Conservation (phyloP, 2,888 invertebrate species). For the Ectemnius cavifrons region DNA sequence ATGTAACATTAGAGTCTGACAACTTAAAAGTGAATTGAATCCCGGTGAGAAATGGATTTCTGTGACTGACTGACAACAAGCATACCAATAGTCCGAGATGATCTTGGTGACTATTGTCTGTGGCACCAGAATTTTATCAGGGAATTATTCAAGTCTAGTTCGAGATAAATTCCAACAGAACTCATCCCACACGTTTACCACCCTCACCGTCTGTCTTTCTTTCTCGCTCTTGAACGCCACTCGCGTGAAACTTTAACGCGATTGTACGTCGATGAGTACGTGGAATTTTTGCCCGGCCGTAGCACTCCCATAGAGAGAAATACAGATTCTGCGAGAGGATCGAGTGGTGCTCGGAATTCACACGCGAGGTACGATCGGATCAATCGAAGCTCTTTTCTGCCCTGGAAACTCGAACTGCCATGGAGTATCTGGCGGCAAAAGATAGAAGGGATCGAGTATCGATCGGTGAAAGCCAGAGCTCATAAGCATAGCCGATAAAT, state of each 20-base stretch:
- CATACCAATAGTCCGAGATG: neutral
- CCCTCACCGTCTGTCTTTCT: neutral
- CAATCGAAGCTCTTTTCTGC: slow-evolving; percentile 17
- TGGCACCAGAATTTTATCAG: neutral
- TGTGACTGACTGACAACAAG: neutral
- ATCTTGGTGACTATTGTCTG: neutral
- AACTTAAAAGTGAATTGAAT: neutral
- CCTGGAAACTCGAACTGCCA: no score
- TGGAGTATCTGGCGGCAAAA: neutral
- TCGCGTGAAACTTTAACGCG: slow-evolving; percentile 32
- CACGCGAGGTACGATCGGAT: slow-evolving; percentile 12
- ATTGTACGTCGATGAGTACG: slow-evolving; percentile 29
- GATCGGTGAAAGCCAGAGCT: no score
- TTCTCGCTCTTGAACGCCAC: neutral
- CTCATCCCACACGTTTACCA: no score
- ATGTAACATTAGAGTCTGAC: neutral
- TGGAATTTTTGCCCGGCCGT: slow-evolving; percentile 9
- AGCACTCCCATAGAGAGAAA: slow-evolving; percentile 13
- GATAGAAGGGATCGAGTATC: neutral
- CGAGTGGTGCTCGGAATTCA: slow-evolving; percentile 10
- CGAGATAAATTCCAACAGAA: neutral
- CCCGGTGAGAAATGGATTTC: neutral
- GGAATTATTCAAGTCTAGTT: neutral
- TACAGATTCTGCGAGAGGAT: neutral
- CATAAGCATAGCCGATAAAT: no score